Conservation (phyloP, 2,888 invertebrate species). For the Acrobasis suavella region DNA sequence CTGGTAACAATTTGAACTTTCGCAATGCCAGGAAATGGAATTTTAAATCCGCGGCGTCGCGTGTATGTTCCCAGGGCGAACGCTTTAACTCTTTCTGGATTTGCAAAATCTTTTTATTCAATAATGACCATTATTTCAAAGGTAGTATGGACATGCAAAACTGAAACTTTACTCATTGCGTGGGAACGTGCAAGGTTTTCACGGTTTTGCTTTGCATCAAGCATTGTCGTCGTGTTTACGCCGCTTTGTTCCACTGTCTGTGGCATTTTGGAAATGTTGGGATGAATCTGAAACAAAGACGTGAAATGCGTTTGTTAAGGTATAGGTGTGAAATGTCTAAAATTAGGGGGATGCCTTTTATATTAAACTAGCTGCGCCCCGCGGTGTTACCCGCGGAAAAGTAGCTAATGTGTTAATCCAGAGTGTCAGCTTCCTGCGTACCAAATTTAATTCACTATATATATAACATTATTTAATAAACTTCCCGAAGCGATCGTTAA, state of each 20-base stretch:
- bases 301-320: conserved; percentile 14
- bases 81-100: conserved; percentile 18
- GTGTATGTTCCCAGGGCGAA: conserved; percentile 40
- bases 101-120: conserved; percentile 16
- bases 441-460: too few species aligned
- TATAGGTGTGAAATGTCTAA: not conserved
- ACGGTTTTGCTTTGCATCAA: conserved; percentile 32
- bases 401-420: too few species aligned
- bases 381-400: too few species aligned
- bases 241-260: conserved; percentile 29
- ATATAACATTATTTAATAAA: too few species aligned
- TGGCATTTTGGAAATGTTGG: conserved; percentile 23
- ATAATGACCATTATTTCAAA: conserved; percentile 27
- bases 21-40: conserved; percentile 63
- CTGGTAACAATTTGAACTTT: conserved; percentile 58
- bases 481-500: too few species aligned
- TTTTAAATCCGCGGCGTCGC: conserved; percentile 63
- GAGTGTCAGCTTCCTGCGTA: too few species aligned
- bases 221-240: conserved; percentile 27
- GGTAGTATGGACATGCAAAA: conserved; percentile 22
- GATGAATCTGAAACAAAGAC: conserved; percentile 16
- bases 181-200: conserved; percentile 49
- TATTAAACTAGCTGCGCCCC: too few species aligned
- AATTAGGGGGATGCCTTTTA: not conserved
- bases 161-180: conserved; percentile 32